Evolutionary conservation across 2,888 invertebrate genomes (phyloP).

Genomic region (Antheraea assamensis): DNA sequence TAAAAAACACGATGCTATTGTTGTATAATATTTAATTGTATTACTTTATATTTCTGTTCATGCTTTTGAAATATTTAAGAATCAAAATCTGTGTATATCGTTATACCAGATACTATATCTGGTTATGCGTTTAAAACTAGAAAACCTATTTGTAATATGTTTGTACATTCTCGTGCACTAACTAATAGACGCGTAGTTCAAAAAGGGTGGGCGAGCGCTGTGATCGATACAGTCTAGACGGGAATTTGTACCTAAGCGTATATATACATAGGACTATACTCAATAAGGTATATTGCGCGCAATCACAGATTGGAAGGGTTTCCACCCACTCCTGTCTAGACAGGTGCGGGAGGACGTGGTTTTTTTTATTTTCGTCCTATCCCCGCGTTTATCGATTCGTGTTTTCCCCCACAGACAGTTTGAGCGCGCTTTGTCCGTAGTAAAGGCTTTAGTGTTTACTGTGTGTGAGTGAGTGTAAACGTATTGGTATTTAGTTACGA

Average conservation of each 20-base stretch:
- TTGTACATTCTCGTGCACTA: background rate
- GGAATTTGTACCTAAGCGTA: background rate
- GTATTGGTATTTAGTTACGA: background rate
- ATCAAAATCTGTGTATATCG: background rate
- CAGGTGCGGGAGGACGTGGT: slow-evolving; percentile 12
- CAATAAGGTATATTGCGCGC: slow-evolving; percentile 9
- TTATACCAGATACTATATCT: background rate
- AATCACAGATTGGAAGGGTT: slow-evolving; percentile 14
- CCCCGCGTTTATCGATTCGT: background rate
- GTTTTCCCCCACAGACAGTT: background rate
- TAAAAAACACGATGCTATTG: no score
- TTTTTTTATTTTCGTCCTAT: slow-evolving; percentile 1
- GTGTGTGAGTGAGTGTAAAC: background rate
- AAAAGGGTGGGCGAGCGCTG: background rate
- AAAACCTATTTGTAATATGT: background rate
- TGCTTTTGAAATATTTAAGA: background rate
- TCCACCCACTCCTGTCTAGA: slow-evolving; percentile 7
- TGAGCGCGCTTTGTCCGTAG: background rate
- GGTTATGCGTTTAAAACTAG: background rate
- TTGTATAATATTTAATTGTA: background rate
- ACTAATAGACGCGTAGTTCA: background rate
- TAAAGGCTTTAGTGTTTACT: background rate
- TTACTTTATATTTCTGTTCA: background rate
- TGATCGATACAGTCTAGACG: slow-evolving; percentile 11
- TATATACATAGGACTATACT: background rate